Conservation (phyloP, 2,888 invertebrate genomes). For the Carabus problematicus region DNA sequence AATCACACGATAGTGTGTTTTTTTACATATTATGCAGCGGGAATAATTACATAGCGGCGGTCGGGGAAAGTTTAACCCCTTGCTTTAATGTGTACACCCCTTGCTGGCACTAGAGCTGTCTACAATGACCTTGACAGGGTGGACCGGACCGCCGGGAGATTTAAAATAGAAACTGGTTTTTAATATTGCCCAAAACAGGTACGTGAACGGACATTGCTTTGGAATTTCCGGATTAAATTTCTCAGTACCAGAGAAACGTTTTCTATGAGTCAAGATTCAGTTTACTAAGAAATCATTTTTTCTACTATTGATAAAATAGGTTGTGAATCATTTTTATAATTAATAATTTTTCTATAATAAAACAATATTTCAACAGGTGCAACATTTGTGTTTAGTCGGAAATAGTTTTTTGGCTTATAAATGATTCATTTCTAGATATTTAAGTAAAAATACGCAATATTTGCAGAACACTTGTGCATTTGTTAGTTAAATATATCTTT, state of each 20-base stretch:
- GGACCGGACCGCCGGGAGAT: constrained; percentile 6
- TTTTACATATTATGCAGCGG: constrained; percentile 1
- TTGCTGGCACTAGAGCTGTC: neutral
- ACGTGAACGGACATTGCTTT: constrained; percentile 12
- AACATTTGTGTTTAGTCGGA: too few species aligned
- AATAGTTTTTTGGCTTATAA: too few species aligned
- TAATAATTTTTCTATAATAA: too few species aligned
- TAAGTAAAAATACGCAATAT: too few species aligned
- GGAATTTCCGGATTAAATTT: constrained; percentile 33
- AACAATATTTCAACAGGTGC: too few species aligned
- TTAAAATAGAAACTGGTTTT: constrained; percentile 27
- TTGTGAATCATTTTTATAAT: too few species aligned
- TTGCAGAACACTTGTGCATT: too few species aligned
- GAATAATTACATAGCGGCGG: constrained; percentile 35
- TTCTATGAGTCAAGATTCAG: too few species aligned
- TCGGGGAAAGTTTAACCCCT: constrained; percentile 5
- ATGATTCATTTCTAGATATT: too few species aligned
- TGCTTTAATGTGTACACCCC: constrained; percentile 9
- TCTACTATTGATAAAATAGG: too few species aligned
- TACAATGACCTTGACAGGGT: constrained; percentile 31
- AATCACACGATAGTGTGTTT: constrained; percentile 31
- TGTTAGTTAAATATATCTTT: too few species aligned
- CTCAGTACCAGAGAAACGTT: constrained; percentile 4
- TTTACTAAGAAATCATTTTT: too few species aligned
- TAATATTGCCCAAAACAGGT: constrained; percentile 14